Evolutionary conservation across 2,888 invertebrate genomes (phyloP), one percentile per base, ranked within the genome.

Genomic region (Pegoplata infirma): DNA sequence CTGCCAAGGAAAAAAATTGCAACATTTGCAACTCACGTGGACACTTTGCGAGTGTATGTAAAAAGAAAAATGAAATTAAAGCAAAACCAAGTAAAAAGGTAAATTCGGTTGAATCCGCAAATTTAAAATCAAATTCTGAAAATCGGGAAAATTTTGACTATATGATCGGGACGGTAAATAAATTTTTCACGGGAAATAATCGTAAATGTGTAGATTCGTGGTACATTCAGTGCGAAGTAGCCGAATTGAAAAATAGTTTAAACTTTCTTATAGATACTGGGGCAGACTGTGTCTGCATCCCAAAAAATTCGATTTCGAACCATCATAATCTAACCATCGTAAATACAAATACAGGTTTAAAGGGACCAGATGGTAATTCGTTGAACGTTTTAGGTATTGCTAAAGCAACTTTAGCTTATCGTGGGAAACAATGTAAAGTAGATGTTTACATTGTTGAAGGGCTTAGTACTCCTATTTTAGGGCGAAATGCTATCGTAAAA

Each of bases 31-130:
- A 14, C 4, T 14, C 25, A 16, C 10, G 64, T 1, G 64, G 53
- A 23, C 64, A 63, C 10, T 53, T 58, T 58, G 16, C 58, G 10
- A 58, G 10, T 40, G 68, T 49, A 17, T 68, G 68, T 58, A 68
- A 6, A 28, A 68, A 28, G n/a, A 68, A 68, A 58, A 47, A 56
- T 56, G 17, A 55, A 5, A 17, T 3, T 4, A 2, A 55, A 14
- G 4, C 21, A 25, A 46, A 21, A 32, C 3, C 19, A 7, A 32
- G 16, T 67, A 47, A 19, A 25, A 64, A 64, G 17, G 16, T 51
- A 32, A 64, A 64, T 25, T n/a, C 36, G 12, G 14, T 53, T 17
- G 51, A 32, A 32, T 8, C 10, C 7, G 32, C 5, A 32, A 32
- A 32, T 32, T 32, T 32, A 8, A 8, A 32, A 32, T 8, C 32